Conservation (phyloP, 2,888 invertebrate genomes). For the Monoplex corrugatus region DNA sequence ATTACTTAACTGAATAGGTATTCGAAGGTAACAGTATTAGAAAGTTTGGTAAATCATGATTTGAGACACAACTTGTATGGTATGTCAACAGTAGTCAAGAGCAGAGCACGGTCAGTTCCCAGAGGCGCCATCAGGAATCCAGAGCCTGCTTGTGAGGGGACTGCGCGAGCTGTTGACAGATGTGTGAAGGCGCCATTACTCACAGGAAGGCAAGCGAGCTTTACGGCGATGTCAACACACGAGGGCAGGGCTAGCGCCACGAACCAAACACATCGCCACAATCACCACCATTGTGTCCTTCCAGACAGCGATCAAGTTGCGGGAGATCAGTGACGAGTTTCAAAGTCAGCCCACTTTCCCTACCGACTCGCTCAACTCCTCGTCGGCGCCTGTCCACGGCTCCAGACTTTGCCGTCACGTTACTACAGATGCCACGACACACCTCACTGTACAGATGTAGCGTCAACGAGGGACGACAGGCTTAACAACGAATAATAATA, state of each 20-base stretch:
- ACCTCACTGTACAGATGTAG: too few species aligned
- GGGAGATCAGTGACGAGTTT: conserved; percentile 38
- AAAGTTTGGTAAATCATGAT: too few species aligned
- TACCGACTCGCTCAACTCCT: background rate
- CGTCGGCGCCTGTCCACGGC: background rate
- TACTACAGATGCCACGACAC: background rate
- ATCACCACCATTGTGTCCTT: conserved; percentile 29
- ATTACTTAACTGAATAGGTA: too few species aligned
- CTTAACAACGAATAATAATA: too few species aligned
- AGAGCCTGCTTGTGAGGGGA: too few species aligned
- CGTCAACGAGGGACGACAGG: too few species aligned
- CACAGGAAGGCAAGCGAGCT: background rate
- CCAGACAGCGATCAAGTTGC: conserved; percentile 19
- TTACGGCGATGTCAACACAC: conserved; percentile 28
- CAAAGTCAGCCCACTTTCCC: conserved; percentile 23
- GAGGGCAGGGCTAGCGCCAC: background rate
- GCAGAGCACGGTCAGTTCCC: too few species aligned
- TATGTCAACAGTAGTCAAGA: too few species aligned
- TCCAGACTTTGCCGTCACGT: background rate
- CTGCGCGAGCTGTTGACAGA: background rate
- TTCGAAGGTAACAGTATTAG: too few species aligned
- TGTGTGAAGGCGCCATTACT: conserved; percentile 27
- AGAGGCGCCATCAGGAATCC: too few species aligned
- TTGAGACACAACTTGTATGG: too few species aligned
- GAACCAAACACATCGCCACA: conserved; percentile 31